Conservation (phyloP, 2,113 vertebrate genomes). For the Nycticryphes semicollaris region DNA sequence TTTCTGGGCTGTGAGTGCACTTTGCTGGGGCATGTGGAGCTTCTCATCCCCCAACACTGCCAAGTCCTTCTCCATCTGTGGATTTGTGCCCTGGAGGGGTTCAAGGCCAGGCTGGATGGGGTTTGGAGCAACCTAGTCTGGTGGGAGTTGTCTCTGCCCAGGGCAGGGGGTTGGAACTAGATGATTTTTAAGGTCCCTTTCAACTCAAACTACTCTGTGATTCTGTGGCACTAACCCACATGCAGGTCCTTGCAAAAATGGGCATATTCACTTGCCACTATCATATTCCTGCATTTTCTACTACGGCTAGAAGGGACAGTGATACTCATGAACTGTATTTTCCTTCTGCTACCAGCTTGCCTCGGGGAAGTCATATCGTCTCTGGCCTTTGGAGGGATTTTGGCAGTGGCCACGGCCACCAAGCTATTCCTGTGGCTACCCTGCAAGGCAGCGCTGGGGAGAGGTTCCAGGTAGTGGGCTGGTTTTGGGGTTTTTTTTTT, state of each 20-base stretch:
- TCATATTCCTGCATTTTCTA: fast-evolving
- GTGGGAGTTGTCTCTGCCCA: no score
- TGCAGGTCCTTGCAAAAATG: neutral
- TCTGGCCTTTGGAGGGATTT: neutral
- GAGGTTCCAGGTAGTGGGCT: neutral
- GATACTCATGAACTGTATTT: neutral
- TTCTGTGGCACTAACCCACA: no score
- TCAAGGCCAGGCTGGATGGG: no score
- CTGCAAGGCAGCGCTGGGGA: neutral
- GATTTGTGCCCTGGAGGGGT: no score
- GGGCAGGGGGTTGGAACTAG: no score
- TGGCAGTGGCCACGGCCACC: neutral
- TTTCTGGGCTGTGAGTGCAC: neutral
- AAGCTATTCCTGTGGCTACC: neutral
- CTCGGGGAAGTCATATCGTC: neutral
- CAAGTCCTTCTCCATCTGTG: neutral
- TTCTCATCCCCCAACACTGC: neutral
- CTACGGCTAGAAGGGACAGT: fast-evolving
- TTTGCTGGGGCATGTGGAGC: neutral
- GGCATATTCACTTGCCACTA: fast-evolving
- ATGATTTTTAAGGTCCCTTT: no score
- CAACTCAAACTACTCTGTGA: no score
- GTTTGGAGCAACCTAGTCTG: no score
- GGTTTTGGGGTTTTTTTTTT: neutral
- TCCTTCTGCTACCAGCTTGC: neutral